A percentile compares a stretch with the other conserved stretches of the same genome.
phyloP scores from a whole-genome alignment of 2,797 vertebrate species.

The Sorex maritimensis region DNA sequence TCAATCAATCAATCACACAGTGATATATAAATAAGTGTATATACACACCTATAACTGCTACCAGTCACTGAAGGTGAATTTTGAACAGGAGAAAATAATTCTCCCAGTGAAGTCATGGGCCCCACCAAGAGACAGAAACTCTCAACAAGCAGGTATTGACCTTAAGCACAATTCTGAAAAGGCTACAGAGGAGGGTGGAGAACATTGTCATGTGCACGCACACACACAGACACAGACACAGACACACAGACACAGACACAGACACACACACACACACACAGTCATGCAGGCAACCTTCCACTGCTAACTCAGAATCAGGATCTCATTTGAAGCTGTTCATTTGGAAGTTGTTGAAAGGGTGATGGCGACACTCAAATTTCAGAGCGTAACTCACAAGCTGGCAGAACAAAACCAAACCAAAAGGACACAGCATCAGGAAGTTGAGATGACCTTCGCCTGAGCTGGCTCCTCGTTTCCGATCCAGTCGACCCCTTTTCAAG shows the following conservation, averaged over 20 bases:
- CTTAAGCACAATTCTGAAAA: background rate
- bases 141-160: background rate
- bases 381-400: constrained; percentile 73
- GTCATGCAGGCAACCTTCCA: background rate
- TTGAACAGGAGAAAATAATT: constrained; percentile 58
- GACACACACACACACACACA: background rate
- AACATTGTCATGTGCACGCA: background rate
- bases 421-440: constrained; percentile 68
- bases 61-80: constrained; percentile 82
- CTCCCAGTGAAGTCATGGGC: constrained; percentile 81
- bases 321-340: constrained; percentile 11
- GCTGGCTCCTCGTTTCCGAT: constrained; percentile 90
- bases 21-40: no score
- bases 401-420: constrained; percentile 68
- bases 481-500: constrained; percentile 89
- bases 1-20: background rate
- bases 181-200: background rate
- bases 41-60: constrained; percentile 57
- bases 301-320: constrained; percentile 38
- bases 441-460: constrained; percentile 85
- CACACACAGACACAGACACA: background rate
- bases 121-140: background rate
- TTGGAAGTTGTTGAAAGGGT: background rate
- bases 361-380: constrained; percentile 68
- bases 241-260: background rate